Base-by-base conservation (phyloP, 2,888 invertebrate genomes). In the Papilio elwesi region DNA sequence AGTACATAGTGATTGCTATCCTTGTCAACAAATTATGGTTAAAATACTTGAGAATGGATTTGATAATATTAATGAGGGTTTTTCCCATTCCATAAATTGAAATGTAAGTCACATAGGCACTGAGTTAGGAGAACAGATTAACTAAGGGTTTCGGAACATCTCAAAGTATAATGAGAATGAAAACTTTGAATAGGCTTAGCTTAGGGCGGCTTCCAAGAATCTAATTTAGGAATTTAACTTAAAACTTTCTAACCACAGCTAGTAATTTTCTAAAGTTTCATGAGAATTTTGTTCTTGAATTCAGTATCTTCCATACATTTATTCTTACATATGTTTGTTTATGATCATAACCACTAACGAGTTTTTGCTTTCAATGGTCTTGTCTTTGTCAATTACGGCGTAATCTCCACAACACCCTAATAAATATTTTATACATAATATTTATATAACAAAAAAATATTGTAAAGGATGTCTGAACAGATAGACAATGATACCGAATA, bases 141-240 rank as follows among this genome's bases (percentile, higher is more conserved):
- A 65, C 55, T 57, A 36, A 70, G 65, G 65, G n/a, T 51, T 57
- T 49, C 12, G 38, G 65, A 43, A 57, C 55, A 66, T 66, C 65
- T 71, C 49, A 59, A 57, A 71, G 57, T 59, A 71, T 66, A 71
- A 70, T 62, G 69, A 62, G 62, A 69, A 69, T 62, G 48, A 70
- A 65, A 64, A 70, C 70, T 70, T 70, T 16, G n/a, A 48, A 64
- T 53, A 63, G 53, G 26, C 70, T 70, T 36, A 64, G 70, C 70
- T 65, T 64, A 70, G 53, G 15, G 8, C n/a, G 55, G 70, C 55
- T 55, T 65, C n/a, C n/a, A 64, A 43, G 43, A 55, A 53, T 55
- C 64, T 63, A 70, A 70, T 43, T 53, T 55, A 55, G 63, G 48
- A 64, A 64, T 55, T 36, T 15, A 64, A 64, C 48, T 64, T 47